These are phyloP conservation scores for Progne subis DNA, from an alignment of 2,113 vertebrate genomes.

Conservation along the genomic window DNA sequence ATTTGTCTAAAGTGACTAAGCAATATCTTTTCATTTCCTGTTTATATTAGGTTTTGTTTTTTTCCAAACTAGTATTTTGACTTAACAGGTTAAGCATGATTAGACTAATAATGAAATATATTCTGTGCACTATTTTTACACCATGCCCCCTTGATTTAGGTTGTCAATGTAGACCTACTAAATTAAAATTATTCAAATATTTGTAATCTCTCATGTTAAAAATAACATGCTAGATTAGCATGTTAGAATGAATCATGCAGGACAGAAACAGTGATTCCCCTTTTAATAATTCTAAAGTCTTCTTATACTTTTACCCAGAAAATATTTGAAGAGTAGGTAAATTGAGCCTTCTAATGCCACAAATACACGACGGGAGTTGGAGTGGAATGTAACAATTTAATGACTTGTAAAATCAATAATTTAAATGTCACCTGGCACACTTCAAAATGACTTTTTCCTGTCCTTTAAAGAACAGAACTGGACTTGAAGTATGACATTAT, in stretches of 20 bases:
- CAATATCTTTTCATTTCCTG: background rate
- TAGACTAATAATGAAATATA: background rate
- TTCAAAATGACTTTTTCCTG: background rate
- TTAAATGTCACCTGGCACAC: background rate
- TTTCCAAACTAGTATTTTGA: background rate
- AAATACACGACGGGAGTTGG: fast-evolving
- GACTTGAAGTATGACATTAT: background rate
- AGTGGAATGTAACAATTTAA: background rate
- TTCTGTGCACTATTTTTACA: background rate
- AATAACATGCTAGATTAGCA: background rate
- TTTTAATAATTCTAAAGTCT: background rate
- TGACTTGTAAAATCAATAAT: background rate
- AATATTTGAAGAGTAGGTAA: background rate
- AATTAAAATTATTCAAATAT: background rate
- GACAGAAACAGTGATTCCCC: background rate
- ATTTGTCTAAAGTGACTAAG: background rate
- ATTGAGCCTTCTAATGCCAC: background rate
- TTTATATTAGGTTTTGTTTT: background rate
- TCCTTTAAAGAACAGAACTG: background rate
- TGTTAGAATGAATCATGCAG: background rate
- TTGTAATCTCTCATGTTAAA: background rate
- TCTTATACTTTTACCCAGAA: background rate
- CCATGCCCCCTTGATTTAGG: background rate
- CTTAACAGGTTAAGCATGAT: background rate
- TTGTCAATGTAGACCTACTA: background rate